These are phyloP conservation scores for Copsychus sechellarum DNA, from an alignment of 2,113 vertebrate species.

Conservation along the genomic window DNA sequence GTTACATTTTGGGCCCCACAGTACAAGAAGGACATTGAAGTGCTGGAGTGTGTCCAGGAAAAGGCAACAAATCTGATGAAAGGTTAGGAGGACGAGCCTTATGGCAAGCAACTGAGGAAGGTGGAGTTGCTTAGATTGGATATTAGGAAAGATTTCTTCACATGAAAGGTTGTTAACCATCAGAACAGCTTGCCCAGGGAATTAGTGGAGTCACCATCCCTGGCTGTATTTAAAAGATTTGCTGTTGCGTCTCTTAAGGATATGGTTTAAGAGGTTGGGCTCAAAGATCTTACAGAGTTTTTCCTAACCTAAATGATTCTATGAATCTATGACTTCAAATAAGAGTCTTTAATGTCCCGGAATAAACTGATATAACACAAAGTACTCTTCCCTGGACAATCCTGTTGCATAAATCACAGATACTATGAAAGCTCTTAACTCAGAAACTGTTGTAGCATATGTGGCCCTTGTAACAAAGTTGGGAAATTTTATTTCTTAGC, in stretches of 20 bases:
- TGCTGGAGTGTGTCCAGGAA: rapidly evolving
- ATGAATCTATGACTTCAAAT: background rate
- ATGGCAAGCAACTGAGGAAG: background rate
- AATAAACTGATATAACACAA: background rate
- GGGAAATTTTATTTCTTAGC: background rate
- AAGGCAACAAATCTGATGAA: background rate
- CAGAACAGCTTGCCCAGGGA: background rate
- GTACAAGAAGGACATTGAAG: background rate
- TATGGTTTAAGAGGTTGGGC: background rate
- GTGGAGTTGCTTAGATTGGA: background rate
- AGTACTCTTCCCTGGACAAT: background rate
- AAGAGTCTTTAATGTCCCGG: background rate
- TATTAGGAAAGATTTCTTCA: background rate
- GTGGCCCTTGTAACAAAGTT: background rate
- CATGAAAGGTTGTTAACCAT: background rate
- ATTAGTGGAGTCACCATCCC: background rate
- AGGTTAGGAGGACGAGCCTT: background rate
- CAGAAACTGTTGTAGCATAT: background rate
- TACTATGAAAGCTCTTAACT: background rate
- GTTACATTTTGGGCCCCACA: background rate
- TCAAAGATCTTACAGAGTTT: background rate
- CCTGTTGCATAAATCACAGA: background rate
- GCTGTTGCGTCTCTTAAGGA: background rate
- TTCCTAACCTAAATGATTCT: background rate
- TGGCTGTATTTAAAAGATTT: background rate